phyloP scores from a whole-genome alignment of 1,140 invertebrate genomes.

The Drosophila lowei region DNA sequence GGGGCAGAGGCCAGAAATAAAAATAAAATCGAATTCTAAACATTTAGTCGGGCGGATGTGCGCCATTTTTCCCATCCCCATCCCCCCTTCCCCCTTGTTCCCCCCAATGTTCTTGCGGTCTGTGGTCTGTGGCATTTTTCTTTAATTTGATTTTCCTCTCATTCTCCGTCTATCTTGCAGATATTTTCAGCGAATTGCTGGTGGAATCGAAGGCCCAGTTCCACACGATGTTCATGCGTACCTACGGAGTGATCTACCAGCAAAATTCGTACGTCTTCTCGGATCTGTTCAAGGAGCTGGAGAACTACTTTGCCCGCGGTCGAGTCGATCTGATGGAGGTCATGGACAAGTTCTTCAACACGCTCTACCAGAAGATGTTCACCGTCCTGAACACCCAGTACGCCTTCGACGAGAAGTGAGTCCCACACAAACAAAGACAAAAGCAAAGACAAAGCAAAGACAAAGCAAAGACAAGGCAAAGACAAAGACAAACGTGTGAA shows the following conservation, averaged over 20 bases:
- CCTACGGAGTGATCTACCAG: slow-evolving; percentile 97
- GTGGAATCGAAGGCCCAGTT: slow-evolving; percentile 92
- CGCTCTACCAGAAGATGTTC: slow-evolving; percentile 98
- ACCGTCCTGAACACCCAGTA: slow-evolving; percentile 96
- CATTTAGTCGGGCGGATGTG: slow-evolving; percentile 56
- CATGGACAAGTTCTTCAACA: slow-evolving; percentile 96
- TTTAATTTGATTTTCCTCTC: slow-evolving; percentile 19
- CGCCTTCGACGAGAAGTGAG: slow-evolving; percentile 92
- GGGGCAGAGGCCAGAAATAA: slow-evolving; percentile 49
- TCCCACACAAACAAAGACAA: slow-evolving; percentile 36
- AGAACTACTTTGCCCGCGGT: slow-evolving; percentile 94
- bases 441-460: no score
- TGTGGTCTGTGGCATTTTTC: slow-evolving; percentile 17
- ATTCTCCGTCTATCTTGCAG: slow-evolving; percentile 84
- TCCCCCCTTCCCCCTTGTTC: no score
- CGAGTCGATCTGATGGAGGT: slow-evolving; percentile 91
- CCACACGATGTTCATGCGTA: slow-evolving; percentile 96
- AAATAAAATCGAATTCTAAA: slow-evolving; percentile 54
- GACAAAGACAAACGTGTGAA: slow-evolving; percentile 67
- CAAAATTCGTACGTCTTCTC: slow-evolving; percentile 96
- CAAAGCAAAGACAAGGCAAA: no score
- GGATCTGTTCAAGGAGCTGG: slow-evolving; percentile 94
- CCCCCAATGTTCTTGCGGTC: background rate
- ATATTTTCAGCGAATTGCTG: slow-evolving; percentile 93
- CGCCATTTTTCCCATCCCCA: slow-evolving; percentile 20